These are phyloP conservation scores for Moxostoma hubbsi DNA, from an alignment of 2,797 vertebrate species.

Conservation along the genomic window DNA sequence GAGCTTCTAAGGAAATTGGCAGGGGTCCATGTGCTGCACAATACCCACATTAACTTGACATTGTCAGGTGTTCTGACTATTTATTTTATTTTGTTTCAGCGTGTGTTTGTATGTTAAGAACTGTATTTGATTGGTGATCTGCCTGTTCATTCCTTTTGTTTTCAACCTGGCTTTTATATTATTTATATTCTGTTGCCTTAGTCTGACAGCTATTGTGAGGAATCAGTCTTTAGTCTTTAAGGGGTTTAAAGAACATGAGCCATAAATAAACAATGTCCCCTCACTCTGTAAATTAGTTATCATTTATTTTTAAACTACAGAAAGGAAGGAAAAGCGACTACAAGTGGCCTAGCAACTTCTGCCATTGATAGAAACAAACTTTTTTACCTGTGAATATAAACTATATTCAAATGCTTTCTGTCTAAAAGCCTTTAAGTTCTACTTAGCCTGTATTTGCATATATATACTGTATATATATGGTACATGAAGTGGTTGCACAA, in stretches of 20 bases:
- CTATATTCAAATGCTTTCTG: background rate
- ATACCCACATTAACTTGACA: slow-evolving; percentile 71
- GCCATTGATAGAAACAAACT: background rate
- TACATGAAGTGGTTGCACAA: too few species aligned
- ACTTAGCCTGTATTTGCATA: too few species aligned
- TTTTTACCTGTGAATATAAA: background rate
- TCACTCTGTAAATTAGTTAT: slow-evolving; percentile 74
- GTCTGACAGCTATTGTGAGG: slow-evolving; percentile 75
- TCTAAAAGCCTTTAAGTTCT: background rate
- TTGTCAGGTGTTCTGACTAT: slow-evolving; percentile 70
- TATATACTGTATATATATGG: too few species aligned
- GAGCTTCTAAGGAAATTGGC: slow-evolving; percentile 64
- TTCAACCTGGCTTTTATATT: slow-evolving; percentile 71
- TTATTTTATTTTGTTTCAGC: slow-evolving; percentile 75
- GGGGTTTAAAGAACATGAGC: slow-evolving; percentile 75
- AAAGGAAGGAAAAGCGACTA: slow-evolving; percentile 57
- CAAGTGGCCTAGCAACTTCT: background rate
- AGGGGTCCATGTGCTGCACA: slow-evolving; percentile 68
- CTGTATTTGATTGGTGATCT: slow-evolving; percentile 71
- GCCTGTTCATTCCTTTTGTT: slow-evolving; percentile 75
- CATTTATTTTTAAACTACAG: slow-evolving; percentile 80
- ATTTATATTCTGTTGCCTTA: slow-evolving; percentile 75
- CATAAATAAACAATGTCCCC: slow-evolving; percentile 79
- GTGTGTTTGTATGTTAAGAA: slow-evolving; percentile 50
- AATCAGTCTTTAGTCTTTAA: slow-evolving; percentile 77